Conservation (phyloP, 2,888 invertebrate genomes). For the Ectemnius cavifrons region DNA sequence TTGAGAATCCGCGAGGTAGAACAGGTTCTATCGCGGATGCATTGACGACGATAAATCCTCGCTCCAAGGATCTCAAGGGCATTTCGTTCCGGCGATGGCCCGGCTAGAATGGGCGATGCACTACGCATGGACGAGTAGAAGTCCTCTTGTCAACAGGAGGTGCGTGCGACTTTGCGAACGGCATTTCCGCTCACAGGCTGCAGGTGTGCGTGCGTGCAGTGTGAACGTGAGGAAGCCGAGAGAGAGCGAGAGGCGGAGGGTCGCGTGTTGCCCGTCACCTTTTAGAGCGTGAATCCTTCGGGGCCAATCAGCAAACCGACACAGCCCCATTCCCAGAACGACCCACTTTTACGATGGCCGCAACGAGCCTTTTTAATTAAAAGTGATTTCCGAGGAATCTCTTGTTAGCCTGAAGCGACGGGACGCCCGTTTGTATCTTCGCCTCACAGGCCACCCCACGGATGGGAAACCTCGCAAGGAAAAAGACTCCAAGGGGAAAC, state of each 20-base stretch:
- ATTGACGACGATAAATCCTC: conserved; percentile 45
- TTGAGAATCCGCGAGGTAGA: conserved; percentile 27
- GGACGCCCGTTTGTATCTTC: neutral
- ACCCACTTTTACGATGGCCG: too few species aligned
- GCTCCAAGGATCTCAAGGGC: conserved; percentile 21
- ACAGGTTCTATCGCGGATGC: conserved; percentile 37
- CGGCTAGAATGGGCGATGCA: too few species aligned
- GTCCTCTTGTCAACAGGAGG: conserved; percentile 49
- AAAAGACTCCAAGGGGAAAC: conserved; percentile 10
- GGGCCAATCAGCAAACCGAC: conserved; percentile 49
- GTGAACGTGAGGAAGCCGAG: conserved; percentile 42
- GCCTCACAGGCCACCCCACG: too few species aligned
- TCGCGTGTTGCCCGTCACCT: too few species aligned
- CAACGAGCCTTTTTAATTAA: too few species aligned
- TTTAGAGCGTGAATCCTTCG: conserved; percentile 38
- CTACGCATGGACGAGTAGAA: too few species aligned
- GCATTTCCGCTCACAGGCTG: conserved; percentile 49
- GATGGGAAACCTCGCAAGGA: neutral
- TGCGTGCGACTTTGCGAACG: conserved; percentile 54
- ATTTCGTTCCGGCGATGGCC: conserved; percentile 5
- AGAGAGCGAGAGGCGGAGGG: neutral
- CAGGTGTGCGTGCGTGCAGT: conserved; percentile 47
- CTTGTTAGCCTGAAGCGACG: too few species aligned
- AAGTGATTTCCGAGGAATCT: too few species aligned
- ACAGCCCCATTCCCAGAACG: too few species aligned